phyloP scores from a whole-genome alignment of 1,140 invertebrate species.

The Oryzaephilus surinamensis region DNA sequence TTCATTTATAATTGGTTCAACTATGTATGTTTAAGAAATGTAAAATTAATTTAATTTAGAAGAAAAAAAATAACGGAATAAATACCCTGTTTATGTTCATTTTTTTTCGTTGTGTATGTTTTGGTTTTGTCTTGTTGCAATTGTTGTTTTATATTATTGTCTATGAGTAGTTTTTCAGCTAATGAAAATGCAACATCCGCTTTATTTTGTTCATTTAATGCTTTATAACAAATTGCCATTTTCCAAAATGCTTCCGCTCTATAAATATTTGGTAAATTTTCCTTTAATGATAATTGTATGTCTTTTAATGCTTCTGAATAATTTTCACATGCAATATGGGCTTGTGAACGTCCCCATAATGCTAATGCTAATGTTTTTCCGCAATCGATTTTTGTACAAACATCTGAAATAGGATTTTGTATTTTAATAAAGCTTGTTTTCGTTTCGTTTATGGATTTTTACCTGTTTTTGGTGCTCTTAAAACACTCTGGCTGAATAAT shows the following conservation, averaged over 20 bases:
- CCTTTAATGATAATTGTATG: constrained; percentile 47
- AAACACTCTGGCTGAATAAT: constrained; percentile 49
- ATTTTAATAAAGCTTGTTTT: neutral
- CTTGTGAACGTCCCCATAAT: constrained; percentile 45
- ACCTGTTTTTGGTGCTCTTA: constrained; percentile 48
- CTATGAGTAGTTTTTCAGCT: constrained; percentile 43
- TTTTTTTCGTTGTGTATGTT: constrained; percentile 4
- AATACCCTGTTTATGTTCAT: neutral
- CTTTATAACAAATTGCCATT: constrained; percentile 51
- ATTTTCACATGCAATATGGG: constrained; percentile 41
- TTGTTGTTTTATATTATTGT: constrained; percentile 26
- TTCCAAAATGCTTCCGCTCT: constrained; percentile 49
- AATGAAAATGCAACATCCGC: constrained; percentile 48
- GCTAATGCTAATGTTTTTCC: constrained; percentile 50
- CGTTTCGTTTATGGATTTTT: no score
- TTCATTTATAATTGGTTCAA: constrained; percentile 22
- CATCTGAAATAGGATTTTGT: neutral
- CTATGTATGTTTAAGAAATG: constrained; percentile 9
- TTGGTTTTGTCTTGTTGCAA: constrained; percentile 7
- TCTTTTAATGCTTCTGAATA: constrained; percentile 47
- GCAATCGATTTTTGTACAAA: neutral
- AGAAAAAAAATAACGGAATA: neutral
- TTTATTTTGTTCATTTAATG: constrained; percentile 40
- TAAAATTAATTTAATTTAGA: neutral
- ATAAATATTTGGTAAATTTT: constrained; percentile 42